These are phyloP conservation scores for Valencia hispanica DNA, from an alignment of 2,797 vertebrate species.

Conservation along the genomic window DNA sequence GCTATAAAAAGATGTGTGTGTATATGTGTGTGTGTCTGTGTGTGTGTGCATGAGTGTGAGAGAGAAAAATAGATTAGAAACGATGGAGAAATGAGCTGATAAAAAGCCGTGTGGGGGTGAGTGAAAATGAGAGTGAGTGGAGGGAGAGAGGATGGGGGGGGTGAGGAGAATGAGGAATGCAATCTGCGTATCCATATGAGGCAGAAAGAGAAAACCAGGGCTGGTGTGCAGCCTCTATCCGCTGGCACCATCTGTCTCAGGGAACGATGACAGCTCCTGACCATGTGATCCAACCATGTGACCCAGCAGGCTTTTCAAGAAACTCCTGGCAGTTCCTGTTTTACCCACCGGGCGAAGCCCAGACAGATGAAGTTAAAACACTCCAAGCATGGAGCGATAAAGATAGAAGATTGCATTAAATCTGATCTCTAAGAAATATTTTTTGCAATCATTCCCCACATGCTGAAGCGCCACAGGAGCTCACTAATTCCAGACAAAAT, in stretches of 20 bases:
- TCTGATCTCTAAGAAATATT: neutral
- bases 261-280: slow-evolving; percentile 68
- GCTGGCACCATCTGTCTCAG: slow-evolving; percentile 75
- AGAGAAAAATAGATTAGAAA: slow-evolving; percentile 59
- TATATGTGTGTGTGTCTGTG: neutral
- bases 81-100: slow-evolving; percentile 56
- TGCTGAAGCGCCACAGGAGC: neutral
- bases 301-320: slow-evolving; percentile 56
- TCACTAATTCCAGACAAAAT: slow-evolving; percentile 1
- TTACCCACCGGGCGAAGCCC: slow-evolving; percentile 42
- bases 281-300: slow-evolving; percentile 73
- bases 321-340: slow-evolving; percentile 45
- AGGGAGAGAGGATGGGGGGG: slow-evolving; percentile 27
- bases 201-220: slow-evolving; percentile 27
- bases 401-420: neutral
- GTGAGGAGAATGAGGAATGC: slow-evolving; percentile 49
- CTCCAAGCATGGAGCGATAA: slow-evolving; percentile 29
- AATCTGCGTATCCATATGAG: slow-evolving; percentile 58
- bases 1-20: slow-evolving; percentile 64
- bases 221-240: slow-evolving; percentile 61
- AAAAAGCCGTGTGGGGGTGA: slow-evolving; percentile 51
- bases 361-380: slow-evolving; percentile 31
- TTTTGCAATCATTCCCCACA: neutral
- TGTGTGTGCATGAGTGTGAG: neutral
- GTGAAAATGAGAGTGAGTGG: slow-evolving; percentile 49